Evolutionary conservation across 2,113 vertebrate genomes (phyloP), one percentile per base, ranked within the genome.

Genomic region (Tragelaphus imberbis): DNA sequence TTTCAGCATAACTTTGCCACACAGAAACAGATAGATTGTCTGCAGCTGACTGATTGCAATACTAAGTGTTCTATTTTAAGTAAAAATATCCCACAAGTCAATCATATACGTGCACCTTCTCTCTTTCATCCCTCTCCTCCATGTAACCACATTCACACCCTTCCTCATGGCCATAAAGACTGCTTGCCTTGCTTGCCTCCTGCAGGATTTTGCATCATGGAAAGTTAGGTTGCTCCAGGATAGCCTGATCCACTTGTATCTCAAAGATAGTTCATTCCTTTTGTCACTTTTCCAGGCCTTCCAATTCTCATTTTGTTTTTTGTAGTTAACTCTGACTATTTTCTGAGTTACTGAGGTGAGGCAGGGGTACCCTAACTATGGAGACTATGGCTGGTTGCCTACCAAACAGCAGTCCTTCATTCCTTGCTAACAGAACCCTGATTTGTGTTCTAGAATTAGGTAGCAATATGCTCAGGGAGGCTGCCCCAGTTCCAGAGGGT

Each of bases 11-110:
- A 96, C 25, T 93, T 97, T 96, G 68, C 91, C 36, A 90, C 25
- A 86, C 84, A 79, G 87, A 97, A 94, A 44, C 90, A 96, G 71
- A 61, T 84, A 93, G 56, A 82, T 47, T 96, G 80, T 88, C 97
- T 96, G 63, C 81, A 96, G 59, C 56, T 96, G 81, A 97, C 51
- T 97, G 88, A 96, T 88, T 75, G 47, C 65, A 33, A 79, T 94
- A 85, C 65, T 92, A 85, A 96, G 65, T 88, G 63, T 81, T 47
- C 71, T 82, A 97, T 89, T 96, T 94, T 93, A 91, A 95, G 90
- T 88, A 95, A 92, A 97, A 97, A 95, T 90, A 96, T 71, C 33
- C n/a, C 53, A 88, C 85, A 94, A 96, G n/a, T 97, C 88, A 98
- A 96, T 95, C 80, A 97, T 84, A 88, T 84, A 80, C 5, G 6